Conservation (phyloP, 2,797 vertebrate genomes). For the Urophycis tenuis region DNA sequence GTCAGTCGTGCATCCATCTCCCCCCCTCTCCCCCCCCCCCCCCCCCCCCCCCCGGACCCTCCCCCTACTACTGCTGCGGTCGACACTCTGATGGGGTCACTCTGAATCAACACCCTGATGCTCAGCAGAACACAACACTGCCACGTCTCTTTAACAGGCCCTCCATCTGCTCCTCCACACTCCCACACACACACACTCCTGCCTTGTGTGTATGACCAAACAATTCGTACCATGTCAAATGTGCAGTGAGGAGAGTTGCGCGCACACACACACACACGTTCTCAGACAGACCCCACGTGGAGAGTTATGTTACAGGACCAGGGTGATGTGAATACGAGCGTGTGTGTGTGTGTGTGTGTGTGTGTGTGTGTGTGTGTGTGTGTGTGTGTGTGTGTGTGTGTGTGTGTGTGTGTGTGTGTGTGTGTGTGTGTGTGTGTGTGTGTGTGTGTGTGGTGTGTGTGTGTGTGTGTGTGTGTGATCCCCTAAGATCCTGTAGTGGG, state of each 20-base stretch:
- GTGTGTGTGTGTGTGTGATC: constrained; percentile 16
- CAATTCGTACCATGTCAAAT: constrained; percentile 10
- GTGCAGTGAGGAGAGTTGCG: constrained; percentile 43
- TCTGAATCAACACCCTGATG: constrained; percentile 44
- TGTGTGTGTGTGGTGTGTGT: constrained; percentile 8
- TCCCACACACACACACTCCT: constrained; percentile 44
- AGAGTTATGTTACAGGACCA: constrained; percentile 50
- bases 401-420: constrained; percentile 15
- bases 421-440: constrained; percentile 21
- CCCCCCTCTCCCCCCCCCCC: constrained; percentile 55
- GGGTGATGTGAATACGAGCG: constrained; percentile 16
- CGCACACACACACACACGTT: constrained; percentile 5
- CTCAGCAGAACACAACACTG: constrained; percentile 49
- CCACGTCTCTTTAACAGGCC: constrained; percentile 35
- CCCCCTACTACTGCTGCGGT: constrained; percentile 53
- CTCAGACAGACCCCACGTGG: constrained; percentile 14
- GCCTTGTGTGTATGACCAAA: constrained; percentile 50
- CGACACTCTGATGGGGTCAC: constrained; percentile 47
- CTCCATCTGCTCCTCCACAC: constrained; percentile 48
- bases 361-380: constrained; percentile 25
- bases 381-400: constrained; percentile 11
- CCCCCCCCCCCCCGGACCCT: constrained; percentile 55
- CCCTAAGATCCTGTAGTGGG: too few species aligned
- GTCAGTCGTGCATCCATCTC: constrained; percentile 49
- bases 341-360: constrained; percentile 7